Conservation (phyloP, 2,113 vertebrate species). For the Condylura cristata region DNA sequence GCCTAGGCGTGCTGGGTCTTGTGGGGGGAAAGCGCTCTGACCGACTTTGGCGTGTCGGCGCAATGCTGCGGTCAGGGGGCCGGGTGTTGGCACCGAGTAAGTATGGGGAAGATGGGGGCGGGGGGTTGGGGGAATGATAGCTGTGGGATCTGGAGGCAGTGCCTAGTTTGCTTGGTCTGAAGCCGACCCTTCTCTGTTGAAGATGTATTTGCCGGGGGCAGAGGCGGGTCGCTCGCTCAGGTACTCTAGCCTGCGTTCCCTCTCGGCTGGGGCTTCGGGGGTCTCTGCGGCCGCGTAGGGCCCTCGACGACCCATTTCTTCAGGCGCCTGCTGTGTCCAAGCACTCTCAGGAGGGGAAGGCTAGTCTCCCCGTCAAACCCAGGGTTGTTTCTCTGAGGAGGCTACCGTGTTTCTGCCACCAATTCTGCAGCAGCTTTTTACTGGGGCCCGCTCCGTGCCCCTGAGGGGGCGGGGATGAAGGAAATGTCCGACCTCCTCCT, state of each 20-base stretch:
- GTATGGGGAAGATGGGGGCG: not conserved
- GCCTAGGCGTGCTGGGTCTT: slow-evolving; percentile 37
- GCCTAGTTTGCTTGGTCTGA: not conserved
- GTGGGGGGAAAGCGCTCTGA: not conserved
- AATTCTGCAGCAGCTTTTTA: not conserved
- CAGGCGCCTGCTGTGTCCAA: not conserved
- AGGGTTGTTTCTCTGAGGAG: not conserved
- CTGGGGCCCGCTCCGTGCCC: not conserved
- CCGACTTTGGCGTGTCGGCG: not conserved
- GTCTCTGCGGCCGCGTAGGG: not conserved
- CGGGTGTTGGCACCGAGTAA: not conserved
- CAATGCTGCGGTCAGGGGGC: fast-evolving
- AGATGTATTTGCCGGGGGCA: not conserved
- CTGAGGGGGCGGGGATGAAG: not conserved
- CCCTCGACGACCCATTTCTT: not conserved
- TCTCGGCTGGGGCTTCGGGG: not conserved
- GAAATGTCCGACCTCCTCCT: not conserved
- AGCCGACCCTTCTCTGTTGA: not conserved
- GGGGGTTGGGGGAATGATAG: not conserved
- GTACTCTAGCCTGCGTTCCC: not conserved
- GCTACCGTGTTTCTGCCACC: not conserved
- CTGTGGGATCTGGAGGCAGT: not conserved
- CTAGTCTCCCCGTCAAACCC: not conserved
- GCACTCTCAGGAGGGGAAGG: not conserved
- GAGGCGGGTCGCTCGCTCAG: not conserved